Conservation (phyloP, 2,888 invertebrate species). For the Protonemura montana region DNA sequence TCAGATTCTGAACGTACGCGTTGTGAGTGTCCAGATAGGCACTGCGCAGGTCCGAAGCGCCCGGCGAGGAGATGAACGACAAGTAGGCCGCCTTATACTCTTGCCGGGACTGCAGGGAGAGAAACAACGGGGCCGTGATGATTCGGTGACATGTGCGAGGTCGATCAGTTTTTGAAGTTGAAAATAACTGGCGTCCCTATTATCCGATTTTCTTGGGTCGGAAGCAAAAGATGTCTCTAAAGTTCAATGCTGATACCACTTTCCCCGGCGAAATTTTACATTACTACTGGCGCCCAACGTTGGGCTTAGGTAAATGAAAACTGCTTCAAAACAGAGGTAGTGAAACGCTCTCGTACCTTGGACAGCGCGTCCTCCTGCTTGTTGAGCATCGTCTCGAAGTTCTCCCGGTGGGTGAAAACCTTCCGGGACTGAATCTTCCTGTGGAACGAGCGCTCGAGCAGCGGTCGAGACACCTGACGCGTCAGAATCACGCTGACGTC, state of each 20-base stretch:
- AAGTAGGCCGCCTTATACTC: conserved; percentile 88
- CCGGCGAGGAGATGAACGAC: conserved; percentile 75
- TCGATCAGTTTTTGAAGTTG: too few relatives aligned
- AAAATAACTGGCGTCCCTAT: too few relatives aligned
- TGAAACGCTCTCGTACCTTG: conserved; percentile 63
- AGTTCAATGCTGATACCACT: too few relatives aligned
- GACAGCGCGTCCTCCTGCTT: conserved; percentile 83
- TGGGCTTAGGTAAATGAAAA: too few relatives aligned
- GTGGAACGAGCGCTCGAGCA: conserved; percentile 86
- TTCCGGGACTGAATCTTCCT: conserved; percentile 91
- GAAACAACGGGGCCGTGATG: conserved; percentile 52
- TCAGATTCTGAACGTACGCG: conserved; percentile 89
- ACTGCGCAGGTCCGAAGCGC: conserved; percentile 55
- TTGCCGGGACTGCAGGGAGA: conserved; percentile 74
- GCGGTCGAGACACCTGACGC: conserved; percentile 79
- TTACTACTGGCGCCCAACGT: too few relatives aligned
- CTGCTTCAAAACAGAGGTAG: conserved; percentile 72
- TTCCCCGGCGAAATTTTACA: too few relatives aligned
- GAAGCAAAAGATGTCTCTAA: too few relatives aligned
- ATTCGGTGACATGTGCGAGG: too few relatives aligned
- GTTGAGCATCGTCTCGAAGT: conserved; percentile 84
- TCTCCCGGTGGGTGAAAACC: conserved; percentile 88
- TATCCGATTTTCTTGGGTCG: too few relatives aligned
- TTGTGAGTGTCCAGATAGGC: conserved; percentile 92
- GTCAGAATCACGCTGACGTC: conserved; percentile 84